phyloP scores from a whole-genome alignment of 2,888 invertebrate genomes.

The Eupithecia subfuscata region DNA sequence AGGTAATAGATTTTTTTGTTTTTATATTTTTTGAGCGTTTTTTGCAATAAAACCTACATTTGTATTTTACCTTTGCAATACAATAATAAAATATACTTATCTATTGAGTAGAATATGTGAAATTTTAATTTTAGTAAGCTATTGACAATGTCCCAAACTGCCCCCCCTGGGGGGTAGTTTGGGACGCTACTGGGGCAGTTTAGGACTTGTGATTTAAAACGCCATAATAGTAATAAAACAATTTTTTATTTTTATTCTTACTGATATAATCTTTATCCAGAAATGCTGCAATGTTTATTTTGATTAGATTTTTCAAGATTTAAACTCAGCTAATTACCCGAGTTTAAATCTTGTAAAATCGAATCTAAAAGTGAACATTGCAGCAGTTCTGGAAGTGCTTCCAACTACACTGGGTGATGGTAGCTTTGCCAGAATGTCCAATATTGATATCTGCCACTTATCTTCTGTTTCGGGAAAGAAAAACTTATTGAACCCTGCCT shows the following conservation, averaged over 20 bases:
- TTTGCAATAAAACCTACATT: no score
- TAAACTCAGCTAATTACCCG: no score
- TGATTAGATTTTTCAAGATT: no score
- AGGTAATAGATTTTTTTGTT: no score
- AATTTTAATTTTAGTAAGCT: not conserved
- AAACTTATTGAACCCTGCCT: not conserved
- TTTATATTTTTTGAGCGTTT: no score
- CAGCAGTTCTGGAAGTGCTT: no score
- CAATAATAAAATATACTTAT: no score
- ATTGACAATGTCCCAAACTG: slow-evolving; percentile 12
- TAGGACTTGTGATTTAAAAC: not conserved
- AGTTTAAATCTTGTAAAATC: not conserved
- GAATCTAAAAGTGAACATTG: no score
- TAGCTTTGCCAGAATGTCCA: not conserved
- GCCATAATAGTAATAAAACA: not conserved
- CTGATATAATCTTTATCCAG: not conserved
- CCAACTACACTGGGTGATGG: no score
- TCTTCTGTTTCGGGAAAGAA: not conserved
- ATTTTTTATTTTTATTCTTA: not conserved
- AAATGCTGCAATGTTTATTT: no score
- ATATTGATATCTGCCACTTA: not conserved
- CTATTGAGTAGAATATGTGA: not conserved
- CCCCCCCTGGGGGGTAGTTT: not conserved
- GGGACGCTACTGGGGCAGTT: not conserved
- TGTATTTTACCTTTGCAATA: no score